Conservation (phyloP, 2,888 invertebrate genomes). For the Mythimna loreyi region DNA sequence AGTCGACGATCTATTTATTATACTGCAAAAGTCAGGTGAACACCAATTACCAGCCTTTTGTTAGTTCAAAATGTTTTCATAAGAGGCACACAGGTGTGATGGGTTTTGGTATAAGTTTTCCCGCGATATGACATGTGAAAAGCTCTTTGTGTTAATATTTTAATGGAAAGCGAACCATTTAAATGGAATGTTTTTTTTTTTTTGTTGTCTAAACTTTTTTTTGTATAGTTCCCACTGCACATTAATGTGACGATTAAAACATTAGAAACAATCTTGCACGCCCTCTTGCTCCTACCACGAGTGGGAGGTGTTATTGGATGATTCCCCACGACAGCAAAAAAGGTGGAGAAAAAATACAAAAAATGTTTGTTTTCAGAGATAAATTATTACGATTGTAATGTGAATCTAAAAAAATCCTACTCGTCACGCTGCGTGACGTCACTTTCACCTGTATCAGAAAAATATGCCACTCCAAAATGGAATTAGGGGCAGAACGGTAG, state of each 20-base stretch:
- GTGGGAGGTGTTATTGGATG: too few species aligned
- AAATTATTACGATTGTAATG: neutral
- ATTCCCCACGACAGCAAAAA: too few species aligned
- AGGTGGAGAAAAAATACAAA: neutral
- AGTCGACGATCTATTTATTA: conserved; percentile 71
- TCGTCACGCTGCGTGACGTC: neutral
- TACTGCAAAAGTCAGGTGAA: conserved; percentile 77
- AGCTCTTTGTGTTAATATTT: conserved; percentile 7
- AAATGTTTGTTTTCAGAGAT: neutral
- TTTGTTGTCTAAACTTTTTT: neutral
- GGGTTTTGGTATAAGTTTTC: conserved; percentile 1
- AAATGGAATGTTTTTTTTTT: conserved; percentile 19
- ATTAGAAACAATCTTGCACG: too few species aligned
- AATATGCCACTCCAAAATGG: conserved; percentile 16
- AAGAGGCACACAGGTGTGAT: conserved; percentile 7
- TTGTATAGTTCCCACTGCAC: neutral
- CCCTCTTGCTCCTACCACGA: too few species aligned
- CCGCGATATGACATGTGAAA: conserved; percentile 6
- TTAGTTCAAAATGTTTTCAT: conserved; percentile 48
- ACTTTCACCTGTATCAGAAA: neutral
- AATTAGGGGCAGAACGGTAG: conserved; percentile 13
- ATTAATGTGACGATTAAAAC: too few species aligned
- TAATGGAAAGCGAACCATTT: conserved; percentile 1
- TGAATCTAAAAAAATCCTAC: conserved; percentile 2
- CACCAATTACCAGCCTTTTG: conserved; percentile 66